Evolutionary conservation across 2,888 invertebrate genomes (phyloP).

Genomic region (Anthophora plumipes): DNA sequence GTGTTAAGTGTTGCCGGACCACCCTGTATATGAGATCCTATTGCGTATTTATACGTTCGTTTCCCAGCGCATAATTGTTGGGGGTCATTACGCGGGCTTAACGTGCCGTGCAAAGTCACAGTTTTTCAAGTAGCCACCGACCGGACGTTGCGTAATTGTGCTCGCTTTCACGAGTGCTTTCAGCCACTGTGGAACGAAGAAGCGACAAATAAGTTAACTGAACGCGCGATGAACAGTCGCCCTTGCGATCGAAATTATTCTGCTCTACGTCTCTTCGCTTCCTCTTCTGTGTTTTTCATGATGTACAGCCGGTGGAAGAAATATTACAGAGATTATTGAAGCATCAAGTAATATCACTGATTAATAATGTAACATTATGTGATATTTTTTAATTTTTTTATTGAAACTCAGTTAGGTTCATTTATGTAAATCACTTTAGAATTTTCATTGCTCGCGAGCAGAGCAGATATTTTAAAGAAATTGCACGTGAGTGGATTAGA

Average conservation of each 20-base stretch:
- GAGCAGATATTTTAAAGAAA: no score
- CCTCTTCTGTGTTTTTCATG: background rate
- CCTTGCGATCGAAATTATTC: conserved; percentile 19
- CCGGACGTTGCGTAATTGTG: conserved; percentile 77
- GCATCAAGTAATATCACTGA: no score
- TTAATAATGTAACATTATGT: no score
- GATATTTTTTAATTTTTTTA: no score
- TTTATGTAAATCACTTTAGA: no score
- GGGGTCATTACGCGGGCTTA: conserved; percentile 78
- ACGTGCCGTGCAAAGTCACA: conserved; percentile 79
- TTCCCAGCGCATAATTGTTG: conserved; percentile 75
- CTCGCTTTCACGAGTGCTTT: conserved; percentile 56
- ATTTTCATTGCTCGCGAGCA: no score
- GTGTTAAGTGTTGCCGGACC: background rate
- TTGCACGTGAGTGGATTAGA: no score
- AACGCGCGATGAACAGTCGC: conserved; percentile 25
- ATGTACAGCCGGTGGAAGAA: no score
- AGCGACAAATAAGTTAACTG: conserved; percentile 27
- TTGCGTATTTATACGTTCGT: conserved; percentile 49
- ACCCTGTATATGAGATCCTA: conserved; percentile 4
- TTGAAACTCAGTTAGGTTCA: no score
- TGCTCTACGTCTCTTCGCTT: background rate
- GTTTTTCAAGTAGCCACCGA: conserved; percentile 75
- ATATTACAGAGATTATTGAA: conserved; percentile 34
- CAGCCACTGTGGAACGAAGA: conserved; percentile 40